A percentile compares a stretch with the other conserved stretches of the same genome.
Evolutionary conservation across 2,888 invertebrate genomes (phyloP).

Genomic region (Aradus depressus): DNA sequence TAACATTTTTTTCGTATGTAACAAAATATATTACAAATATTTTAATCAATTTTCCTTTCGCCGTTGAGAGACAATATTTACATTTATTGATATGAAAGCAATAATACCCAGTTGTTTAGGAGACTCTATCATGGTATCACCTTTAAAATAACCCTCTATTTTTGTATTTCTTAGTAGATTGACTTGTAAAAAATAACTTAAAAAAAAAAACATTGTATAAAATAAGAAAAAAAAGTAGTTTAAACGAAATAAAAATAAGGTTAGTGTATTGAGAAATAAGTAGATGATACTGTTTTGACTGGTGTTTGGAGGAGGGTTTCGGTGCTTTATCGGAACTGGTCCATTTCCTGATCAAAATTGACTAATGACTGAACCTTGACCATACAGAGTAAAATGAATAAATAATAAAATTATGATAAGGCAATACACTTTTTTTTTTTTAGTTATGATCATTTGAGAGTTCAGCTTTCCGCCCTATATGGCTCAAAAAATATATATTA

Average conservation of each 20-base stretch:
- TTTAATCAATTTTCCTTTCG: constrained; percentile 30
- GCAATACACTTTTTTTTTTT: no score
- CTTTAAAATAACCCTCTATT: constrained; percentile 31
- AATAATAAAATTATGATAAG: no score
- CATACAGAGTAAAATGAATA: no score
- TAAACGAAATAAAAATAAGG: no score
- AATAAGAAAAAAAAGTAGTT: no score
- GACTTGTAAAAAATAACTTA: constrained; percentile 27
- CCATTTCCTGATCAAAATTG: no score
- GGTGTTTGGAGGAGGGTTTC: constrained; percentile 21
- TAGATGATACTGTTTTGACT: no score
- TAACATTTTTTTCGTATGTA: constrained; percentile 10
- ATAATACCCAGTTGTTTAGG: constrained; percentile 29
- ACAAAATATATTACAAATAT: background rate
- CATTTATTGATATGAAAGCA: constrained; percentile 29
- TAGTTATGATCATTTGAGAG: no score
- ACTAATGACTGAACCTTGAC: no score
- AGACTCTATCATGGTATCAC: constrained; percentile 23
- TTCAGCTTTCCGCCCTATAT: no score
- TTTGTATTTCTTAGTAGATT: constrained; percentile 30
- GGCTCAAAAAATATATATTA: no score
- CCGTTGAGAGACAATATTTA: constrained; percentile 30
- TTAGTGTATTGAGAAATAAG: no score
- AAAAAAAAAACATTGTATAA: constrained; percentile 23
- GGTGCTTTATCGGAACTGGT: constrained; percentile 18